A percentile compares a stretch with the other conserved stretches of the same genome.
Conservation (phyloP, 2,113 vertebrate species). For the Euleptes europaea region DNA sequence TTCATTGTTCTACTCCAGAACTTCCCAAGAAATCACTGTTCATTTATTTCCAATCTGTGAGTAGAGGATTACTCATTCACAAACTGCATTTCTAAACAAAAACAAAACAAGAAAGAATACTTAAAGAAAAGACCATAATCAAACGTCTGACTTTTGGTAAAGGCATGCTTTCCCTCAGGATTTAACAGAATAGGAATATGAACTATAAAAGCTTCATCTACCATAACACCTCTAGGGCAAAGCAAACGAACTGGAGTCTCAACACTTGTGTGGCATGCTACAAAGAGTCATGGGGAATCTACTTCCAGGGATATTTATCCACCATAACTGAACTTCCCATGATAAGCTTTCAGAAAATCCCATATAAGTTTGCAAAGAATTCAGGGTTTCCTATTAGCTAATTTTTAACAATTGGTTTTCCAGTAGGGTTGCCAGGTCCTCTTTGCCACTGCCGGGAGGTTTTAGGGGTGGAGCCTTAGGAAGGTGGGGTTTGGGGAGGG, state of each 20-base stretch:
- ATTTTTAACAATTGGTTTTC: too few relatives aligned
- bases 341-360: too few relatives aligned
- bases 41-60: not conserved
- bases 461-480: too few relatives aligned
- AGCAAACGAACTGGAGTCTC: not conserved
- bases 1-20: not conserved
- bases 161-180: not conserved
- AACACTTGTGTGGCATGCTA: too few relatives aligned
- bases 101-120: not conserved
- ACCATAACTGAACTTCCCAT: too few relatives aligned
- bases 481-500: too few relatives aligned
- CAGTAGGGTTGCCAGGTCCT: too few relatives aligned
- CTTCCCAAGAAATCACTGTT: not conserved
- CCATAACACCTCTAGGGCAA: not conserved
- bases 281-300: too few relatives aligned
- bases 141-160: not conserved
- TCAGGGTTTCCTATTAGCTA: too few relatives aligned
- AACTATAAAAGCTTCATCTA: not conserved
- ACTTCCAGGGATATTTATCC: too few relatives aligned
- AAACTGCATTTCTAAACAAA: constrained; percentile 15
- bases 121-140: not conserved
- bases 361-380: too few relatives aligned
- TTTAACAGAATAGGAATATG: not conserved
- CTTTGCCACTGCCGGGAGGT: too few relatives aligned
- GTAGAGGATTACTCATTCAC: not conserved